Base-by-base conservation (phyloP, 1,140 invertebrate species). In the Drosophila tristis region DNA sequence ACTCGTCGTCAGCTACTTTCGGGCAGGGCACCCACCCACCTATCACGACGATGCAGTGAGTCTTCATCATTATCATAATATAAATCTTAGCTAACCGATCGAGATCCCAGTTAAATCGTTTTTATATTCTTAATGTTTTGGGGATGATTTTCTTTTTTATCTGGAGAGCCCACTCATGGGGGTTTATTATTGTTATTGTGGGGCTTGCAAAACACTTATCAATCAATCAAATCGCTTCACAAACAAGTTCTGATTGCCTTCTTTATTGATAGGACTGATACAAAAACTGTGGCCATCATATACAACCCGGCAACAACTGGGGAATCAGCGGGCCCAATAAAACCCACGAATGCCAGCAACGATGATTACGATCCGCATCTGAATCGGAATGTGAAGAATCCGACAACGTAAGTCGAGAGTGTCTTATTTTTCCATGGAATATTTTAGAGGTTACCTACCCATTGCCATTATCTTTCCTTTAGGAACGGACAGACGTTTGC, bases 401-500 rank as follows among this genome's bases (percentile, higher is more conserved):
- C 95, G 9, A 96, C 95, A 0, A 95, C 95, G 95, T 96, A 89
- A 95, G 94, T 43, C n/a, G 25, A 8, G 25, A 8, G 5, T 49
- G 16, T 47, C 1, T 20, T 20, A 20, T 20, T 16, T 42, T 20
- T 49, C n/a, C 13, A 55, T 23, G 43, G 35, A 59, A 39, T 23
- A 4, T 31, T 26, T 25, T 6, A 5, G 8, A 13, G 35, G 35
- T 11, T 11, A 35, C 0, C 11, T 31, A 3, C 6, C 26, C 26
- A 7, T 7, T 29, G 6, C 0, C 29, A 29, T 31, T 26, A 44
- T 26, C 23, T 58, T 23, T n/a, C 31, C 15, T 6, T 6, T 44
- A 95, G 95, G 29, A 95, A 96, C 81, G 86, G 91, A 31, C 94
- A 95, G 80, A 96, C 95, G 0, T 92, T 96, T 72, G 93, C 96